Base-by-base conservation (phyloP, 2,888 invertebrate species). In the Agrilus biguttatus region DNA sequence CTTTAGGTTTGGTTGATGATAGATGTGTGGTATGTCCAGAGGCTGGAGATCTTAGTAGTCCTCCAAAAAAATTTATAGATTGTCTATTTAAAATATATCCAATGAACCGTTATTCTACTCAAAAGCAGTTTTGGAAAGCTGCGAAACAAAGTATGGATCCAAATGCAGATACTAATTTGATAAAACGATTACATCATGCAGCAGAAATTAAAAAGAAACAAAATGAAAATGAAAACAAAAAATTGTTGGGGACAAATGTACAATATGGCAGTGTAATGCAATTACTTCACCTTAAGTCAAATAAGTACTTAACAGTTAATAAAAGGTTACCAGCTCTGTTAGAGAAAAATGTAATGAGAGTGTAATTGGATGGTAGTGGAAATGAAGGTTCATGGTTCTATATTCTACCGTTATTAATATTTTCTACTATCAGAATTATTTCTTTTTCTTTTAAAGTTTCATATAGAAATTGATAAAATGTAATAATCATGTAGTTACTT, bases 301-400 rank as follows among this genome's bases (percentile, higher is more conserved):
- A 98, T 71, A 99, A 98, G 70, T 98, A 87, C 70, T 73, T 99
- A 60, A 98, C 98, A 21, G 96, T 98, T 43, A 98, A 98, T 68
- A 96, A 96, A 69, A 77, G 97, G 43, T 73, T 96, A 50, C 97
- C 98, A 21, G 98, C 98, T 5, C 72, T 95, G 53, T 72, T 96
- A 40, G 98, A 98, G 68, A 93, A 97, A 64, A 96, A 97, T 70
- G 97, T 98, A 2, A 97, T 98, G 95, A 77, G 96, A 45, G 96
- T 98, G 1, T 89, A 90, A 56, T 70, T 98, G 53, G 98, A 99
- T 68, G 83, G 89, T 19, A 88, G 92, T 60, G 98, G 98, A 12
- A 98, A 97, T 65, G 98, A 99, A 66, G 97, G 98, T 36, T 97
- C 96, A 8, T 99, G 98, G 98, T 92, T 98, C 66, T 93, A 95